Base-by-base conservation (phyloP, 2,113 vertebrate species). In the Mastomys natalensis region DNA sequence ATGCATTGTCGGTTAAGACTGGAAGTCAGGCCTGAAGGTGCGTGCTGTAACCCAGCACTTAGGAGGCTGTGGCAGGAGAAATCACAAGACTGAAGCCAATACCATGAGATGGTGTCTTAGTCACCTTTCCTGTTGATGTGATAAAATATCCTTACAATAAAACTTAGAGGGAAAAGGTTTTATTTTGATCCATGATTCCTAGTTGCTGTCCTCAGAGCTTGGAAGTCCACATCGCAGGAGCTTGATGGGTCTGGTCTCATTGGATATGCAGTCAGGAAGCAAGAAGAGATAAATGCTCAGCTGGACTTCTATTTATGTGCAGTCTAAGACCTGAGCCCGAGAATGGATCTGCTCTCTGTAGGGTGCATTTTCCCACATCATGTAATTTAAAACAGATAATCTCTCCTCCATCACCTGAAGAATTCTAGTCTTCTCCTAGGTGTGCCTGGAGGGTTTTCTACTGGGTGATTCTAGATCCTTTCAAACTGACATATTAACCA, bases 11-110 rank as follows among this genome's bases (percentile, higher is more conserved):
- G 12, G 5, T 73, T 11, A 45, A n/a, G 31, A 29, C 48, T 53
- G 1, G 21, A n/a, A 22, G 17, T n/a, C 22, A 8, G 3, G 6
- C 11, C 19, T 70, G 29, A 8, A 8, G n/a, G 58, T 31, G 0
- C 31, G 53, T 16, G 34, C 45, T 5, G 1, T 26, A 87, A 29
- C 11, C 12, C 34, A 55, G 22, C 66, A 87, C 12, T 72, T 5
- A 9, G 86, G 45, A 29, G 86, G 17, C 66, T 40, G 48, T 6
- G 22, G 48, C 66, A 72, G 21, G 66, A 72, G 31, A 51, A n/a
- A 68, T 87, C 45, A n/a, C 5, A 12, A 53, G 48, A 72, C 55
- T 55, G 34, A 55, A 70, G n/a, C 37, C 48, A n/a, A 53, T 26
- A n/a, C 22, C 48, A 26, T 51, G 24, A 84, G 24, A 31, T 40